phyloP scores from a whole-genome alignment of 2,113 vertebrate species.

The Sylvilagus bachmani region DNA sequence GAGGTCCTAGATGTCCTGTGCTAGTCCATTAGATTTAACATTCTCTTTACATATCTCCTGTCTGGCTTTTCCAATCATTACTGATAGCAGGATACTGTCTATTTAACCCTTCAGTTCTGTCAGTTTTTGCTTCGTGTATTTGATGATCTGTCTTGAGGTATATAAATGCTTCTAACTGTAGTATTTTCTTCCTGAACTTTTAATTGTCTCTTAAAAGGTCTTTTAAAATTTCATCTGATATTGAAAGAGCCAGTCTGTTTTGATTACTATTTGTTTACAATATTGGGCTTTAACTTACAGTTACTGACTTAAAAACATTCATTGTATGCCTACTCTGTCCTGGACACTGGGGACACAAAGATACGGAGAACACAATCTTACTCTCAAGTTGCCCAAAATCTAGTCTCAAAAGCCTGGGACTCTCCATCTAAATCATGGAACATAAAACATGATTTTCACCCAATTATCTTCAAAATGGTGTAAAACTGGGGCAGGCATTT shows the following conservation, averaged over 20 bases:
- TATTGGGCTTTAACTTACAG: conserved; percentile 19
- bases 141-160: neutral
- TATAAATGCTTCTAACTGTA: neutral
- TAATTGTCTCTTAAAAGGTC: neutral
- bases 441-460: conserved; percentile 8
- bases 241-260: neutral
- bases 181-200: neutral
- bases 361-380: neutral
- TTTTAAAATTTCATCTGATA: neutral
- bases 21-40: neutral
- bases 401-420: neutral
- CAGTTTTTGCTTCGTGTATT: neutral
- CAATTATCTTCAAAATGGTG: conserved; percentile 53
- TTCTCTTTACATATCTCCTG: neutral
- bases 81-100: neutral
- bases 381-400: neutral
- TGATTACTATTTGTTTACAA: neutral
- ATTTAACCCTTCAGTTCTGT: neutral
- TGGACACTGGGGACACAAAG: neutral
- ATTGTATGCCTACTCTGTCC: neutral
- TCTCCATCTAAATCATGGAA: neutral
- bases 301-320: neutral
- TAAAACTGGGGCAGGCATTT: neutral
- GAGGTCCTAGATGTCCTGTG: neutral
- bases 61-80: neutral